Conservation (phyloP, 1,140 invertebrate species). For the Dendroctonus ponderosae region DNA sequence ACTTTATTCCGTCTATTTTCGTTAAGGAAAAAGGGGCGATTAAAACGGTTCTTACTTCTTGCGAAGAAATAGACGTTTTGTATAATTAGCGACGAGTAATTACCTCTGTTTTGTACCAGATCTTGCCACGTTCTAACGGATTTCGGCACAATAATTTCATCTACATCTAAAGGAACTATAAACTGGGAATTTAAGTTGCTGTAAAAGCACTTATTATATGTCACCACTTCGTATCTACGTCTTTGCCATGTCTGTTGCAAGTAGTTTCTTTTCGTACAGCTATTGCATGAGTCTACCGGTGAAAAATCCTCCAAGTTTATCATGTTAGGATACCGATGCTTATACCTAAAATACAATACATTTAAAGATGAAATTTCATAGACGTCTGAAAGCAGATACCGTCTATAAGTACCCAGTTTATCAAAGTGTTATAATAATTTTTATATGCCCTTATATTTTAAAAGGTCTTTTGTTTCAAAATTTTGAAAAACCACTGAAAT, state of each 20-base stretch:
- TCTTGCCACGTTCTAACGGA: conserved; percentile 57
- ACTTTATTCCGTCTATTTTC: conserved; percentile 46
- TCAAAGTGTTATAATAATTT: too few relatives aligned
- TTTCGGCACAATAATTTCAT: conserved; percentile 69
- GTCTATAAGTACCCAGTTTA: too few relatives aligned
- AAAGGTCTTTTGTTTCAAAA: too few relatives aligned
- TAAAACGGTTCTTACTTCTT: conserved; percentile 45
- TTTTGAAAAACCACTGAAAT: too few relatives aligned
- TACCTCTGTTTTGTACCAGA: conserved; percentile 51
- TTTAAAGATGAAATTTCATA: too few relatives aligned
- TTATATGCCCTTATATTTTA: too few relatives aligned
- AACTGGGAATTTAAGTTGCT: conserved; percentile 62
- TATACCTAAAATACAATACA: conserved; percentile 25
- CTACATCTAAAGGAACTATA: conserved; percentile 68
- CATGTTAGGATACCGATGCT: conserved; percentile 4
- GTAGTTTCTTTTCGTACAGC: conserved; percentile 2
- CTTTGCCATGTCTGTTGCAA: conserved; percentile 60
- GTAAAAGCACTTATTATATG: conserved; percentile 76
- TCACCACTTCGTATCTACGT: conserved; percentile 66
- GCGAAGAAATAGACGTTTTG: conserved; percentile 62
- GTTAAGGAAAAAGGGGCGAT: conserved; percentile 40
- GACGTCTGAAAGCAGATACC: too few relatives aligned
- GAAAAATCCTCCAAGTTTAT: conserved; percentile 7
- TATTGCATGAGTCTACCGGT: not conserved
- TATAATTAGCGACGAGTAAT: conserved; percentile 62